Conservation (phyloP, 2,113 vertebrate species). For the Xiphophorus hellerii region DNA sequence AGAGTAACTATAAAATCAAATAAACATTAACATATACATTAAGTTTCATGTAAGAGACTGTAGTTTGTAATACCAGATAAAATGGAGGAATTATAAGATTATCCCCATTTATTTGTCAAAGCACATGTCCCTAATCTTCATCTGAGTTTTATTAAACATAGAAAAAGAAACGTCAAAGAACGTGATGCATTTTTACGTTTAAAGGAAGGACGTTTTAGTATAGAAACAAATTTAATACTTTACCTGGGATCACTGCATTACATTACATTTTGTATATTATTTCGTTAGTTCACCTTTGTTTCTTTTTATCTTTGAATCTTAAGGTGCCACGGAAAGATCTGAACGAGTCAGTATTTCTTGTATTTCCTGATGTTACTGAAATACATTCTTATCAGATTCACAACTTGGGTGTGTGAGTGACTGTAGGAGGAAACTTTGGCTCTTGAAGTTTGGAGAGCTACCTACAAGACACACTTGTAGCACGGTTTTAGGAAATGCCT, state of each 20-base stretch:
- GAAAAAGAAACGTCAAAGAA: not conserved
- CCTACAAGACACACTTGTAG: conserved; percentile 10
- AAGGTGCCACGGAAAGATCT: not conserved
- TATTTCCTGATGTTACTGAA: not conserved
- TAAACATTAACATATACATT: no score
- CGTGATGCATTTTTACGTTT: not conserved
- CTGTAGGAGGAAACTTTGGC: not conserved
- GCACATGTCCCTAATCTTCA: not conserved
- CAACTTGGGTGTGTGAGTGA: not conserved
- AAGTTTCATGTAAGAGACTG: not conserved
- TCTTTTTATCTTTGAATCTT: not conserved
- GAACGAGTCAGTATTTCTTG: no score
- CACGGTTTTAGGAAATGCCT: not conserved
- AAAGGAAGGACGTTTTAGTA: not conserved
- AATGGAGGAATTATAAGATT: not conserved
- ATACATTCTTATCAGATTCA: not conserved
- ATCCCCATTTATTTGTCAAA: not conserved
- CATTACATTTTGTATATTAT: no score
- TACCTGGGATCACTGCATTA: no score
- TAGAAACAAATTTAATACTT: not conserved
- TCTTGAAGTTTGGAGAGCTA: not conserved
- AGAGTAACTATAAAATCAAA: not conserved
- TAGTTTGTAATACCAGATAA: not conserved
- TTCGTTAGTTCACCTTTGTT: no score
- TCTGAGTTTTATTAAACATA: not conserved